These are phyloP conservation scores for Sminthopsis crassicaudata DNA, from an alignment of 2,113 vertebrate genomes.

Conservation along the genomic window DNA sequence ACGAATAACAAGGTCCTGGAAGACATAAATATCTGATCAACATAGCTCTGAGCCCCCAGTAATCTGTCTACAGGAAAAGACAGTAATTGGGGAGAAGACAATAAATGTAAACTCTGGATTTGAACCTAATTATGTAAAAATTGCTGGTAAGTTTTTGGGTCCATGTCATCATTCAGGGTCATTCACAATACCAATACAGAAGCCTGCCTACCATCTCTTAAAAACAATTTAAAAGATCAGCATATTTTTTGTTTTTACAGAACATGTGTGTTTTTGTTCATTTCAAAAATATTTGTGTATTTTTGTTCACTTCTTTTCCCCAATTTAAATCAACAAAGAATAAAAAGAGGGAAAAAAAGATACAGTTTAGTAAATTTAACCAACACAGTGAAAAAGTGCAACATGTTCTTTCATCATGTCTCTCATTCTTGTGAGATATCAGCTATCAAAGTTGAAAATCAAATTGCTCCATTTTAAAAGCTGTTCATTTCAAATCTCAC, in stretches of 20 bases:
- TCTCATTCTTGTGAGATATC: background rate
- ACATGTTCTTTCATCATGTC: background rate
- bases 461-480: constrained; percentile 16
- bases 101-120: background rate
- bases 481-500: constrained; percentile 17
- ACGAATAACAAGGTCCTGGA: background rate
- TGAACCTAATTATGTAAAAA: background rate
- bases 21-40: background rate
- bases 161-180: background rate
- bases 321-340: background rate
- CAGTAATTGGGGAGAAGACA: background rate
- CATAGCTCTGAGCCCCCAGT: background rate
- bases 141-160: background rate
- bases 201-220: background rate
- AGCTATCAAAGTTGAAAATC: background rate
- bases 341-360: background rate
- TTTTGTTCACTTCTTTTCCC: background rate
- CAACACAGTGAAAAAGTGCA: background rate
- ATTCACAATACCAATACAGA: background rate
- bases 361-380: background rate
- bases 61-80: background rate
- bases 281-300: no score
- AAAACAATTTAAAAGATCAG: background rate
- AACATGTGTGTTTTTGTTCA: background rate
- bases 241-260: background rate